These are phyloP conservation scores for Eulemur albifrons DNA, from an alignment of 2,797 vertebrate genomes.

Conservation along the genomic window DNA sequence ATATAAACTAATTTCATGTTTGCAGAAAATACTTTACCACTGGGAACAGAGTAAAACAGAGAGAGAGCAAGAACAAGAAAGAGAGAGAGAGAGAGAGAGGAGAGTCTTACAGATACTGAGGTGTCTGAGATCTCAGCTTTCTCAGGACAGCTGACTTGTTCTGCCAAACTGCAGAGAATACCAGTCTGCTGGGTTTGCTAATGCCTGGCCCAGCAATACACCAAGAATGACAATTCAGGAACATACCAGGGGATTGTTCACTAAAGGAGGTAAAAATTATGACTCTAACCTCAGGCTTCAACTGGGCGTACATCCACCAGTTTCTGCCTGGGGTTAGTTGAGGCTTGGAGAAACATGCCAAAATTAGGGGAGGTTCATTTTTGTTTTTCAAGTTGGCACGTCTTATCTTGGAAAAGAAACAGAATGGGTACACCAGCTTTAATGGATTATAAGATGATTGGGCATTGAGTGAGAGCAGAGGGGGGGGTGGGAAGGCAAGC, in stretches of 20 bases:
- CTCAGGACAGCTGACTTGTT: neutral
- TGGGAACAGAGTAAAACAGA: slow-evolving; percentile 26
- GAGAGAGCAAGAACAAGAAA: neutral
- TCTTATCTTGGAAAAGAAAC: slow-evolving; percentile 57
- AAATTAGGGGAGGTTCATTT: slow-evolving; percentile 56
- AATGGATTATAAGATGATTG: slow-evolving; percentile 39
- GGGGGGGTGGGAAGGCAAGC: neutral
- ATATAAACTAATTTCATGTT: slow-evolving; percentile 71
- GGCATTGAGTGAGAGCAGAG: neutral
- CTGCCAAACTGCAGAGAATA: neutral
- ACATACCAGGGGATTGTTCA: slow-evolving; percentile 7
- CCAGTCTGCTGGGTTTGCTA: neutral
- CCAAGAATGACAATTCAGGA: slow-evolving; percentile 1
- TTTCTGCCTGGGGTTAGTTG: slow-evolving; percentile 45
- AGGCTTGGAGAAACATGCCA: slow-evolving; percentile 67
- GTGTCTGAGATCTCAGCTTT: neutral
- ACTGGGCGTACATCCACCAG: slow-evolving; percentile 35
- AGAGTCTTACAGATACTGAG: neutral
- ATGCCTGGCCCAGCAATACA: neutral
- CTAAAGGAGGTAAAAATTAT: slow-evolving; percentile 46
- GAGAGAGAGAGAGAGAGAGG: slow-evolving; percentile 15
- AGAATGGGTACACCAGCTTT: slow-evolving; percentile 6
- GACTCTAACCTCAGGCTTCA: neutral
- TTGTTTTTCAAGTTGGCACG: slow-evolving; percentile 49
- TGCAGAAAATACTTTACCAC: slow-evolving; percentile 58